Evolutionary conservation across 1,140 invertebrate genomes (phyloP).

Genomic region (Acarapis woodi): DNA sequence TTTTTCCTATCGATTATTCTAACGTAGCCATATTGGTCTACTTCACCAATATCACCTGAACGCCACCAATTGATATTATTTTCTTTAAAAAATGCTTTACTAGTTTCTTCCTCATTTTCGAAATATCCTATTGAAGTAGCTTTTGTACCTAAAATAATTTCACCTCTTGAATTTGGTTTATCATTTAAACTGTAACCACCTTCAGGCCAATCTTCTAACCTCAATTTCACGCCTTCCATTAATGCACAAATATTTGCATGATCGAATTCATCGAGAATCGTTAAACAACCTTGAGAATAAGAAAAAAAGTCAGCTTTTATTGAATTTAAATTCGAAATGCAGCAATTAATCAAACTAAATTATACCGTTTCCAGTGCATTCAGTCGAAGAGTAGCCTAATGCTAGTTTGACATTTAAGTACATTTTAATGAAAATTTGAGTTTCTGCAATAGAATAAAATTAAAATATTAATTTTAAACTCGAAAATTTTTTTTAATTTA

Average conservation of each 20-base stretch:
- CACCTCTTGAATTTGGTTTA: constrained; percentile 62
- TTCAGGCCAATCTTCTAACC: constrained; percentile 23
- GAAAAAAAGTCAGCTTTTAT: too few relatives aligned
- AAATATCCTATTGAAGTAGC: constrained; percentile 80
- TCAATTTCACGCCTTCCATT: constrained; percentile 12
- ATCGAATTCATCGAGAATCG: neutral
- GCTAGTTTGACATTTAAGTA: constrained; percentile 66
- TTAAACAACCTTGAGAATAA: too few relatives aligned
- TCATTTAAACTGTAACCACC: constrained; percentile 57
- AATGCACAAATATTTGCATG: constrained; percentile 19
- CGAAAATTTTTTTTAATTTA: too few relatives aligned
- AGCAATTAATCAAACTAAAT: too few relatives aligned
- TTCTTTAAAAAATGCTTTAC: constrained; percentile 56
- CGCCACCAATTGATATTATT: constrained; percentile 63
- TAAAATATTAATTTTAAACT: too few relatives aligned
- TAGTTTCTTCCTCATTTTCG: constrained; percentile 57
- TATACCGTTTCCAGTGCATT: neutral
- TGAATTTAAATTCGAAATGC: too few relatives aligned
- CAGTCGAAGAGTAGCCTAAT: constrained; percentile 25
- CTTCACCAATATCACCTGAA: constrained; percentile 83
- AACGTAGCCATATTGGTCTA: constrained; percentile 64
- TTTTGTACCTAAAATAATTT: constrained; percentile 67
- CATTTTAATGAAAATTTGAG: constrained; percentile 72
- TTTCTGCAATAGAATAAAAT: constrained; percentile 65
- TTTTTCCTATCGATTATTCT: constrained; percentile 60